These are phyloP conservation scores for Sphinx pinastri DNA, from an alignment of 2,888 invertebrate genomes.

Conservation along the genomic window DNA sequence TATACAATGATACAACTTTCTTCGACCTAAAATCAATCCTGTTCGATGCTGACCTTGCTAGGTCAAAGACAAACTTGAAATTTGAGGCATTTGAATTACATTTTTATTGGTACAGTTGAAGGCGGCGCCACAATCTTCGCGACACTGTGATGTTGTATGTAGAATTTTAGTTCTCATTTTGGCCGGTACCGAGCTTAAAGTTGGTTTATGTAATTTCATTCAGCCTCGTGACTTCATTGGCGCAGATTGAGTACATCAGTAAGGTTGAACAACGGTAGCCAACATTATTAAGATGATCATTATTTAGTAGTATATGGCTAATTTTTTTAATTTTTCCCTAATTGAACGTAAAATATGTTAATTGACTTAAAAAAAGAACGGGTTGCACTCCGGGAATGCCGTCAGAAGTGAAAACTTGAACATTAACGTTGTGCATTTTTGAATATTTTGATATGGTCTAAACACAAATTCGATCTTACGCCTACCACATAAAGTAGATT, in stretches of 20 bases:
- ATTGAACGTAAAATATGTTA: too few species aligned
- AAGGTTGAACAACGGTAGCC: too few species aligned
- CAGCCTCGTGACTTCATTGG: neutral
- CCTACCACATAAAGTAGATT: too few species aligned
- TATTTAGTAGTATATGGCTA: neutral
- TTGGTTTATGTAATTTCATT: neutral
- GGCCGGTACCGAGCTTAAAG: neutral
- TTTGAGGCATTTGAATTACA: neutral
- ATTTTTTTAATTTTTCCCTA: too few species aligned
- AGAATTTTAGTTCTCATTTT: neutral
- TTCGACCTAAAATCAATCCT: conserved; percentile 27
- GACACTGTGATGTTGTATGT: neutral
- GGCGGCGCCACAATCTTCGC: conserved; percentile 13
- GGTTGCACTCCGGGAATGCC: too few species aligned
- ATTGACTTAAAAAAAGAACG: too few species aligned
- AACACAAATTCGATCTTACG: too few species aligned
- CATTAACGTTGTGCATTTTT: too few species aligned
- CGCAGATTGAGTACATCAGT: neutral
- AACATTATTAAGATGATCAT: neutral
- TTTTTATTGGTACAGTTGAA: neutral
- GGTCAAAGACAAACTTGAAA: conserved; percentile 43
- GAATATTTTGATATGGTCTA: too few species aligned
- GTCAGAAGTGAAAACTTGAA: too few species aligned
- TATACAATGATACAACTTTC: conserved; percentile 15
- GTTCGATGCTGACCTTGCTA: conserved; percentile 45